Base-by-base conservation (phyloP, 1,140 invertebrate genomes). In the Drosophila chauvacae region DNA sequence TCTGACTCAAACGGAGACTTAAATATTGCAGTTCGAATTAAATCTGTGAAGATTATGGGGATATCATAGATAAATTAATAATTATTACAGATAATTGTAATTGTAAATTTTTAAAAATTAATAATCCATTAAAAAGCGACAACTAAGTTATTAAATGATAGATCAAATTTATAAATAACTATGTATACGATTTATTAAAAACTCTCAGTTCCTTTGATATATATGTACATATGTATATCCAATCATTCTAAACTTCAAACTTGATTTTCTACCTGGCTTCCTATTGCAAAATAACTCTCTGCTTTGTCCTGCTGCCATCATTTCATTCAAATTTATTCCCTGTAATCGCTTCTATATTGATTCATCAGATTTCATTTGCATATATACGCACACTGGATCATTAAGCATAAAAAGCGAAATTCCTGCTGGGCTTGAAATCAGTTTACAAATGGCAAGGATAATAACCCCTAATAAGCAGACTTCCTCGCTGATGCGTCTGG, bases 391-490 rank as follows among this genome's bases (percentile, higher is more conserved):
- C 57, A 39, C 42, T 74, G 65, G 53, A 69, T 66, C 58, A 61
- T 81, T 77, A 64, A 53, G 64, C 74, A 77, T 77, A 77, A 77
- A 77, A 74, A 69, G 73, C 74, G 53, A 56, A 69, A 69, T 77
- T 77, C 62, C 64, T 51, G 37, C 41, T 62, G 63, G 59, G 64
- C 58, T 66, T 77, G 18, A 91, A 91, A 91, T 91, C 88, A 91
- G 88, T 91, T 91, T 90, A 80, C 81, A 91, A 91, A 91, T 91
- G 57, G 88, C 79, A 74, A 80, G 77, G 79, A 91, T 91, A 91
- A 91, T 91, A 91, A 90, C 85, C 85, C 68, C 80, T 87, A 87
- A 87, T 87, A 88, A 87, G 83, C 84, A 80, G 51, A 65, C 33
- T 30, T 61, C 74, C 53, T 59, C 37, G 26, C 37, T 72, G 60